Percentiles rank a stretch among this genome's conserved stretches.
Evolutionary conservation across 35 echinoderm and acorn worm genomes (phyloP).

Genomic region (Hemicentrotus pulcherrimus): DNA sequence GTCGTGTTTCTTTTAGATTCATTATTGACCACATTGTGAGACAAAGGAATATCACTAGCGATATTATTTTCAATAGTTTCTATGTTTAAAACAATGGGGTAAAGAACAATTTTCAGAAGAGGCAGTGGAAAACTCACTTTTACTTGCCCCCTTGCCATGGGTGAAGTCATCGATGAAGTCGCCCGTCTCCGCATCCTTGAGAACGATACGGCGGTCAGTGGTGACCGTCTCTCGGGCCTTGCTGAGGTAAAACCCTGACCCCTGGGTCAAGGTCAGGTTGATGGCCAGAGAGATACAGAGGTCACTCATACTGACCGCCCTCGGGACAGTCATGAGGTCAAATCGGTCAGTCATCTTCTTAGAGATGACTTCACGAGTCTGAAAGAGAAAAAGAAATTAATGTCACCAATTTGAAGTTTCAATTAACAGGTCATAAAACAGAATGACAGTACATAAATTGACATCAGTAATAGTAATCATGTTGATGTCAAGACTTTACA

Average conservation of each 20-base stretch:
- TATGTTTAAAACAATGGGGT: not conserved
- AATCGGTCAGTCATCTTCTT: constrained; percentile 95
- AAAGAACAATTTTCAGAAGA: not conserved
- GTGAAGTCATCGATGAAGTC: constrained; percentile 97
- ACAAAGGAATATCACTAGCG: too few species aligned
- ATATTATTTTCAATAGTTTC: too few species aligned
- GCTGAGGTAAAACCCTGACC: constrained; percentile 86
- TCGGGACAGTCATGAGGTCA: constrained; percentile 81
- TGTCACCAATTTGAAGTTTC: not conserved
- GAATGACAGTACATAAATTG: too few species aligned
- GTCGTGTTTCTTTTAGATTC: too few species aligned
- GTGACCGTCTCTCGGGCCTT: constrained; percentile 74
- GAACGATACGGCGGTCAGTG: constrained; percentile 78
- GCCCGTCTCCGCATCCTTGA: constrained; percentile 77
- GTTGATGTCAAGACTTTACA: too few species aligned
- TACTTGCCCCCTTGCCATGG: constrained; percentile 79
- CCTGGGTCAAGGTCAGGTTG: constrained; percentile 87
- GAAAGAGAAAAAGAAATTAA: not conserved
- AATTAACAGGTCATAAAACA: too few species aligned
- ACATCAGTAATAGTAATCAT: too few species aligned
- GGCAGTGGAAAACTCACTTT: constrained; percentile 59
- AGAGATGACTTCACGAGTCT: constrained; percentile 85
- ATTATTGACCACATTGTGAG: too few species aligned
- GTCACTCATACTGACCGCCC: constrained; percentile 82
- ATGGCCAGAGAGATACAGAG: constrained; percentile 84